Conservation (phyloP, 2,888 invertebrate genomes). For the Calephelis perditalis region DNA sequence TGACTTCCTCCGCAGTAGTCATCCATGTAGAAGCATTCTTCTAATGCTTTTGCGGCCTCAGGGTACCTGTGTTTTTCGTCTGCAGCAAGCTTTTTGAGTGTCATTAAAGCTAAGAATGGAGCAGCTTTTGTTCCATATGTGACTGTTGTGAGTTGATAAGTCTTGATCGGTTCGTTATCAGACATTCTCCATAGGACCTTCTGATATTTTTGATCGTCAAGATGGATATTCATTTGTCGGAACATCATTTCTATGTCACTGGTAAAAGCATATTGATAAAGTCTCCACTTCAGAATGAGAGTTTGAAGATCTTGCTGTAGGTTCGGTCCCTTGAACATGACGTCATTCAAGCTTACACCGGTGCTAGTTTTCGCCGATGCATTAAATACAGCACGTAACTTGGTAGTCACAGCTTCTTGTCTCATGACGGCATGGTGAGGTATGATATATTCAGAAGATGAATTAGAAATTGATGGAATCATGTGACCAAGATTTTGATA, state of each 20-base stretch:
- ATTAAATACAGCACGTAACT: no score
- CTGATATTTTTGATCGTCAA: slow-evolving; percentile 4
- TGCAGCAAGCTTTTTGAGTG: slow-evolving; percentile 17
- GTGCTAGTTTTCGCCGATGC: no score
- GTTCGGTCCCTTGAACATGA: no score
- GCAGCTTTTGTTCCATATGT: slow-evolving; percentile 3
- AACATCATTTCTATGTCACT: slow-evolving; percentile 8
- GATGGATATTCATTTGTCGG: background rate
- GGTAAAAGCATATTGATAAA: no score
- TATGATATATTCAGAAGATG: no score
- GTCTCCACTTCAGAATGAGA: no score
- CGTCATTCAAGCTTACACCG: no score
- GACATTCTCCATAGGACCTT: slow-evolving; percentile 2
- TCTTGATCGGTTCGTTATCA: background rate
- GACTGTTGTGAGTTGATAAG: slow-evolving; percentile 2
- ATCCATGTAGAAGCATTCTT: slow-evolving; percentile 19
- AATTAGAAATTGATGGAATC: no score
- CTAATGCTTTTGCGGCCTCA: slow-evolving; percentile 16
- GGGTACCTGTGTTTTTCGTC: slow-evolving; percentile 18
- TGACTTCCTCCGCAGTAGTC: slow-evolving; percentile 10
- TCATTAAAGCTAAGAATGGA: slow-evolving; percentile 15
- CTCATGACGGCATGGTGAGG: no score
- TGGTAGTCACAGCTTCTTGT: no score
- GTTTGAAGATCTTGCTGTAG: no score
- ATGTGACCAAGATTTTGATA: no score